These are phyloP conservation scores for Abramis brama DNA, from an alignment of 2,113 vertebrate genomes.

Conservation along the genomic window DNA sequence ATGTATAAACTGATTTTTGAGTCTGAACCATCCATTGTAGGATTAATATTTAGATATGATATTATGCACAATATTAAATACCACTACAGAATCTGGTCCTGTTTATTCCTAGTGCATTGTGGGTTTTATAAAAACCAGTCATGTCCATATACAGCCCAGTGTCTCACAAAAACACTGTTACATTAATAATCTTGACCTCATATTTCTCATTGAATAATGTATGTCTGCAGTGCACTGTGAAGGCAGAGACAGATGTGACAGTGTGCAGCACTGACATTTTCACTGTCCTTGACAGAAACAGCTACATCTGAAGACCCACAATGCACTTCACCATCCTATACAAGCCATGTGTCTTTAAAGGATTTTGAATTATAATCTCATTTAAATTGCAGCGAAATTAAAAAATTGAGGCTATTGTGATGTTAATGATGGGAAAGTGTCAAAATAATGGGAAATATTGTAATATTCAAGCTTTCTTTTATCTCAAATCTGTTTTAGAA, in stretches of 20 bases:
- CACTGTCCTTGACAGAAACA: constrained; percentile 18
- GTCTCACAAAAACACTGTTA: not conserved
- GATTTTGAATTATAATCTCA: not conserved
- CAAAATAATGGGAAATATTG: not conserved
- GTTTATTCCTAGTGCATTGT: not conserved
- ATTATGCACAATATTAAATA: not conserved
- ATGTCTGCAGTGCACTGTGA: not conserved
- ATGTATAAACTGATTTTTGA: not conserved
- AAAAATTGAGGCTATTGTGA: not conserved
- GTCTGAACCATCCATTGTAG: not conserved
- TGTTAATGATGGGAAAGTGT: not conserved
- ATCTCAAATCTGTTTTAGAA: not conserved
- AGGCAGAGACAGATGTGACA: constrained; percentile 30
- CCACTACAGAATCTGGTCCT: not conserved
- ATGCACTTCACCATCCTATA: not conserved
- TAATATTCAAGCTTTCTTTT: not conserved
- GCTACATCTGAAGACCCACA: constrained; percentile 1
- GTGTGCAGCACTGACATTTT: constrained; percentile 29
- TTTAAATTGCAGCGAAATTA: not conserved
- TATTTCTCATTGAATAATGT: constrained; percentile 33
- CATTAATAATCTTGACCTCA: constrained; percentile 37
- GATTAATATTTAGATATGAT: not conserved
- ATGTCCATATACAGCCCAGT: not conserved
- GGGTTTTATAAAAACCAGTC: not conserved
- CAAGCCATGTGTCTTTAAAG: not conserved